These are phyloP conservation scores for Cataglyphis albicans DNA, from an alignment of 2,888 invertebrate genomes.

Conservation along the genomic window DNA sequence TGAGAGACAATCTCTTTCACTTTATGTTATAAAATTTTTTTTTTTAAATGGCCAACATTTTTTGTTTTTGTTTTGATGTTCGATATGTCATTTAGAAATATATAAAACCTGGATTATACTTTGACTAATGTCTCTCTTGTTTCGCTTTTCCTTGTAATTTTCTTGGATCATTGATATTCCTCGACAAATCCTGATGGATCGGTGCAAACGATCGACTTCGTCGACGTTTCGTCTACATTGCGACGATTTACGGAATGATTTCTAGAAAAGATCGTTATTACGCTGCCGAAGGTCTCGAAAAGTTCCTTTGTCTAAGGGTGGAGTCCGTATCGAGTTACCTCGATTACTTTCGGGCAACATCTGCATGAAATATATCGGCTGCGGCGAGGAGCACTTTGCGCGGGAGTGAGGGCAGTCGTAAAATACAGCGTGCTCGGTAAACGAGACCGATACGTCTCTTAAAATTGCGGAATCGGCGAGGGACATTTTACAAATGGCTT, in stretches of 20 bases:
- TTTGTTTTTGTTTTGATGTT: constrained; percentile 11
- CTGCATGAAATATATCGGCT: constrained; percentile 67
- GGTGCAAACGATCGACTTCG: constrained; percentile 59
- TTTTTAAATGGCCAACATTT: constrained; percentile 1
- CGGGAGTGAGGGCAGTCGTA: constrained; percentile 51
- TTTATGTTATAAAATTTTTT: constrained; percentile 11
- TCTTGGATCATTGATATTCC: constrained; percentile 73
- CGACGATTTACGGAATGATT: constrained; percentile 56
- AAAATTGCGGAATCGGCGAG: constrained; percentile 63
- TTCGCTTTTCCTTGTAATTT: constrained; percentile 65
- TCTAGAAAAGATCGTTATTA: constrained; percentile 57
- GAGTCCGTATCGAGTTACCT: constrained; percentile 70
- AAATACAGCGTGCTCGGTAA: constrained; percentile 54
- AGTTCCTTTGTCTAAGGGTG: constrained; percentile 58
- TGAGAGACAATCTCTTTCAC: not conserved
- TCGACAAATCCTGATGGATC: constrained; percentile 57
- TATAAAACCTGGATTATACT: constrained; percentile 39
- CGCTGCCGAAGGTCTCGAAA: constrained; percentile 58
- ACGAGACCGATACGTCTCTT: constrained; percentile 59
- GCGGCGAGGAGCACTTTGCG: constrained; percentile 46
- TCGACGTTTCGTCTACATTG: constrained; percentile 55
- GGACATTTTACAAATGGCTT: constrained; percentile 59
- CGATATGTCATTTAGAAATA: constrained; percentile 34
- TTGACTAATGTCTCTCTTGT: constrained; percentile 8
- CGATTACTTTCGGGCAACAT: constrained; percentile 61